Evolutionary conservation across 2,888 invertebrate species (phyloP), one percentile per base, ranked within the genome.

Genomic region (Euzophera pinguis): DNA sequence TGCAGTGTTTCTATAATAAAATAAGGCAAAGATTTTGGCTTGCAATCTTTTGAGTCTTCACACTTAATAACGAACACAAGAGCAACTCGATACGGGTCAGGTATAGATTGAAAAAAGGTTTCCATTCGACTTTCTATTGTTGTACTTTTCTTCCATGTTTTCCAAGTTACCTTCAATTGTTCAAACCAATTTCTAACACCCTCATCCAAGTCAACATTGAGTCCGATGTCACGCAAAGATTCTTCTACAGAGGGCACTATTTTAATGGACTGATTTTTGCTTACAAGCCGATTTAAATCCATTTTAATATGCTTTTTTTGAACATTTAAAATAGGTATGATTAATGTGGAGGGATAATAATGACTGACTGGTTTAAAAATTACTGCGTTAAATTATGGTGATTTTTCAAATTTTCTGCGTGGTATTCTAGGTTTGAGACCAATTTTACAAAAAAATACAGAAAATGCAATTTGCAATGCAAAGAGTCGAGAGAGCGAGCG

Each of bases 1-100:
- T 90, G 81, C 56, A 94, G 87, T 52, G 91, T 91, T 73, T 94
- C 93, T 60, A 94, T 86, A 58, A 94, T 92, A 60, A 91, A 91
- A 69, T 92, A 90, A 27, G 94, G 90, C 51, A 94, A 86, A 34
- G 92, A 86, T 74, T 91, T 93, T 32, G 85, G 87, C 77, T 93
- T 94, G 52, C 92, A 91, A 65, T 92, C 91, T 71, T 92, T 91
- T 61, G 91, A 93, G 60, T 94, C 94, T 57, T 91, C 85, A 64
- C 92, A 92, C 71, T 93, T 93, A 53, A 92, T 90, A 52, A 93
- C 78, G 61, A 94, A 89, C 55, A 91, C 76, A 53, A 94, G 73
- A 22, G 90, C 90, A 54, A 92, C 84, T 63, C 92, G 85, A 69
- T 92, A 93, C 3, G 94, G 92, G 74, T 94, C 93, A 16, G 79